Evolutionary conservation across 2,888 invertebrate species (phyloP), one percentile per base, ranked within the genome.

Genomic region (Catocala nupta): DNA sequence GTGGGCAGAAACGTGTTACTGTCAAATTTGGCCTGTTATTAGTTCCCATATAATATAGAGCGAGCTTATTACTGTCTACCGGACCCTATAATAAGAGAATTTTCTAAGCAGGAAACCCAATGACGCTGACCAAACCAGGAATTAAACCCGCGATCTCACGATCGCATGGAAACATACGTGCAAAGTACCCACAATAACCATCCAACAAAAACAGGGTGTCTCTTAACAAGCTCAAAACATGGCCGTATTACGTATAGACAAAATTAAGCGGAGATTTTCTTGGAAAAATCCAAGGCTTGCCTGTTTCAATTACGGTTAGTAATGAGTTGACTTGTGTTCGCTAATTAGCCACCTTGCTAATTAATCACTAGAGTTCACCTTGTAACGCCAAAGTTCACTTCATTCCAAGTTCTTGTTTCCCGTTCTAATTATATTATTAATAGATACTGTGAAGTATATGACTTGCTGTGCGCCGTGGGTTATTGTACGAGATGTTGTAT

Each of bases 281-380:
- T 78, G 81, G 86, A 87, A 91, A 88, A 87, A 85, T 88, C 86
- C 83, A 78, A 81, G 82, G 77, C 84, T 85, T 82, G 86, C 85
- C 86, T 85, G 87, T 87, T 90, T 88, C 90, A 91, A 91, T 92
- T 90, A 89, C 87, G 87, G 88, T 88, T 87, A 84, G 89, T 92
- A 93, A 92, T 91, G 91, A 92, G 90, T 88, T 86, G 90, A 90
- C 88, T 90, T 89, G 83, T 85, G 85, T 84, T 84, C 84, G 82
- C 89, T 92, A 93, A 93, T 93, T 92, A 93, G 91, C 87, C 86
- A 84, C 85, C 83, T 86, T 83, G 85, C 88, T 92, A 93, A 93
- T 93, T 93, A 93, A 90, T 92, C 88, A 89, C 87, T 84, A 83
- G 83, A 81, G 87, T 83, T 88, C 83, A 83, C 85, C 88, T 89